These are phyloP conservation scores for Drosophila limbata DNA, from an alignment of 2,888 invertebrate species.

Conservation along the genomic window DNA sequence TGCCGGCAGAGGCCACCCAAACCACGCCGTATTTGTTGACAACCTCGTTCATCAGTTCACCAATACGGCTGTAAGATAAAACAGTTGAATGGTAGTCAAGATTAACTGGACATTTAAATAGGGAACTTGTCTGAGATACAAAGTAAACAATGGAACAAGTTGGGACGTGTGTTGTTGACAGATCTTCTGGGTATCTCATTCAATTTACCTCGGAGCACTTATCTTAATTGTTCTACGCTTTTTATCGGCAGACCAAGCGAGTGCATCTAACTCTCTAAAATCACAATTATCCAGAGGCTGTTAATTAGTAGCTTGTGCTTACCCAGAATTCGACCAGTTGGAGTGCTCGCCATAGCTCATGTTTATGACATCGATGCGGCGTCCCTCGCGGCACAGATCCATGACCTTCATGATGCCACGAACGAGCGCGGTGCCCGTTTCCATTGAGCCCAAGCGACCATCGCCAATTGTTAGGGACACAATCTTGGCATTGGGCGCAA, in stretches of 20 bases:
- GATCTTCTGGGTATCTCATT: not conserved
- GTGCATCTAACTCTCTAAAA: constrained; percentile 20
- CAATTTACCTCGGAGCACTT: constrained; percentile 66
- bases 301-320: constrained; percentile 73
- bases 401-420: constrained; percentile 96
- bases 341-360: constrained; percentile 99
- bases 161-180: not conserved
- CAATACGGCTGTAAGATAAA: constrained; percentile 89
- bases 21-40: constrained; percentile 96
- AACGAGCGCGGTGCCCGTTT: constrained; percentile 97
- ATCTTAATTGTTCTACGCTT: constrained; percentile 74
- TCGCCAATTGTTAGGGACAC: constrained; percentile 98
- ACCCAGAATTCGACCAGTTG: constrained; percentile 96
- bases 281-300: constrained; percentile 4
- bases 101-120: not conserved
- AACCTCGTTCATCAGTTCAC: constrained; percentile 93
- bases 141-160: not conserved
- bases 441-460: constrained; percentile 96
- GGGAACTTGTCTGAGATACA: not conserved
- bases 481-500: constrained; percentile 98
- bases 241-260: constrained; percentile 56
- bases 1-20: constrained; percentile 98
- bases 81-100: constrained; percentile 19
- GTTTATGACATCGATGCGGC: constrained; percentile 94
- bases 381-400: constrained; percentile 88